Evolutionary conservation across 2,113 vertebrate species (phyloP), one percentile per base, ranked within the genome.

Genomic region (Etia nguti): DNA sequence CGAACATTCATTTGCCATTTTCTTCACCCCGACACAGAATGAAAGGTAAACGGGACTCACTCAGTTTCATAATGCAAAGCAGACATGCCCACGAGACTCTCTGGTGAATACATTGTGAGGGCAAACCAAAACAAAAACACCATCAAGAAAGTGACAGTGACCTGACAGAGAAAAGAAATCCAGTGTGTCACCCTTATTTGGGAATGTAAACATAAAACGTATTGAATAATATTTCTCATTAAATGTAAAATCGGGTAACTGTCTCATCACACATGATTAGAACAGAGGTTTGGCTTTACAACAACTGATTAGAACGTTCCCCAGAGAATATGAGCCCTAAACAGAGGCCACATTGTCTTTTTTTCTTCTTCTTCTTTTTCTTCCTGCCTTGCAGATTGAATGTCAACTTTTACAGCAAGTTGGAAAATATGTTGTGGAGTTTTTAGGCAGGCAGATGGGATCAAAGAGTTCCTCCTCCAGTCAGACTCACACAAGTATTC

Each of bases 121-220:
- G 80, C 54, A 62, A 80, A 89, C 7, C 20, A 54, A 88, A 86
- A 65, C 6, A n/a, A 85, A 60, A 77, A 86, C 59, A 73, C 73
- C 70, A 75, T 55, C 62, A 60, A 81, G 75, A 82, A 84, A 43
- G 68, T 84, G 85, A 93, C n/a, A n/a, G n/a, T n/a, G 84, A 81
- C 70, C 57, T 65, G 86, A 90, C 89, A 90, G 90, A 90, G 83
- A 91, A 84, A 85, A 82, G 29, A 92, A 90, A 94, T 97, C 95
- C 96, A 97, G 96, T 97, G 96, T 97, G 95, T 95, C 85, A 89
- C 92, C 94, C 92, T 94, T 80, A 90, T 86, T 88, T 91, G 88
- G 94, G 95, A 95, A 95, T 96, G 96, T 97, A 97, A 97, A 97
- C 96, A 97, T 95, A 93, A 86, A 88, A 93, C 13, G 89, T 90